Base-by-base conservation (phyloP, 2,113 vertebrate genomes). In the Ageneiosus marmoratus region DNA sequence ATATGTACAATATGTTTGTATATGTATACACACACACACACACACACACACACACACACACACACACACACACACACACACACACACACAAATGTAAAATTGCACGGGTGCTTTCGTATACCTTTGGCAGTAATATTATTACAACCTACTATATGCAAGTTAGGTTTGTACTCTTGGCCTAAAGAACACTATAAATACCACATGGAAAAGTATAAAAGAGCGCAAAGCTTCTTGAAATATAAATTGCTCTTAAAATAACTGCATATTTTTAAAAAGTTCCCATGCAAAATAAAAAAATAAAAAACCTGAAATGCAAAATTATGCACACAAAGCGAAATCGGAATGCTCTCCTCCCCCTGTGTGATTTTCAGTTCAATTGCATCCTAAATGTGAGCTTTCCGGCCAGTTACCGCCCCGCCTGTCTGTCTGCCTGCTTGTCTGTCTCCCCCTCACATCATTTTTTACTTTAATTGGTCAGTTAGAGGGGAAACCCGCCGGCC, bases 381-480 rank as follows among this genome's bases (percentile, higher is more conserved):
- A 32, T 75, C 48, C 50, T 75, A 53, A 75, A 75, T 74, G 46
- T 75, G 73, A 53, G 48, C 32, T 48, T 75, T 75, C 73, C 73
- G 70, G 70, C 46, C n/a, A 34, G 73, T 75, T 75, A 4, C 48
- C 20, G 73, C 73, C 73, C 73, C 73, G 73, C 73, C 50, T 75
- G 73, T 75, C 73, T 75, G 72, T 75, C 72, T 75, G 73, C 73
- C 73, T 75, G 73, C 73, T 53, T 75, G 73, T 75, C 92, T 90
- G 89, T 89, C 88, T 90, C 27, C 87, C 89, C 88, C 72, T 83
- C 83, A 91, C 88, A 92, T 94, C 58, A 95, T 94, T 95, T 94
- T 91, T 89, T 88, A 92, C 91, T 95, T 95, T 95, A 94, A 94
- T 91, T 93, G 90, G 90, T 92, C 88, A 88, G 92, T 93, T 92